phyloP scores from a whole-genome alignment of 2,113 vertebrate genomes.

The Sander vitreus region DNA sequence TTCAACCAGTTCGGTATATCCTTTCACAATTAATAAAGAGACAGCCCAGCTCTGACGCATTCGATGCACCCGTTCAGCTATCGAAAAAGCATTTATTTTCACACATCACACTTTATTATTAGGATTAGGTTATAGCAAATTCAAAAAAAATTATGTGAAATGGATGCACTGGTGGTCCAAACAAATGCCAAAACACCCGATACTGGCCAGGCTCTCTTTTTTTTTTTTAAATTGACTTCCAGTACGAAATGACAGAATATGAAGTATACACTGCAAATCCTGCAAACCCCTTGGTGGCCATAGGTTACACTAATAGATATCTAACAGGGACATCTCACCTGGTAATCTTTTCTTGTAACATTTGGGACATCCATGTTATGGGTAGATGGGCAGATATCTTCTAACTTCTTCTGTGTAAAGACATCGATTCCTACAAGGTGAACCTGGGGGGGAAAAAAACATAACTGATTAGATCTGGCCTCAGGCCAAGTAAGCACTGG shows the following conservation, averaged over 20 bases:
- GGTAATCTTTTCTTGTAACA: slow-evolving; percentile 91
- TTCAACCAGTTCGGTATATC: slow-evolving; percentile 18
- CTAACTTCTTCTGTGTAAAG: slow-evolving; percentile 93
- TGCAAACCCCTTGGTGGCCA: background rate
- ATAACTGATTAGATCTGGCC: background rate
- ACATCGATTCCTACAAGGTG: slow-evolving; percentile 94
- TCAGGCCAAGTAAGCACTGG: background rate
- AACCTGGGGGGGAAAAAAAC: slow-evolving; percentile 82
- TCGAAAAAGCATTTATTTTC: background rate
- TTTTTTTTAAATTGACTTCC: background rate
- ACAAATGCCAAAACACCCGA: background rate
- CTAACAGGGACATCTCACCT: slow-evolving; percentile 80
- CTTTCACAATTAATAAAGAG: background rate
- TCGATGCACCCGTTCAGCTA: slow-evolving; percentile 2
- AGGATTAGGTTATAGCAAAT: background rate
- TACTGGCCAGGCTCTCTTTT: background rate
- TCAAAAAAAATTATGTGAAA: background rate
- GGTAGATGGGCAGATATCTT: slow-evolving; percentile 96
- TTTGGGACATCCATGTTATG: slow-evolving; percentile 97
- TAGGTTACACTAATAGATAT: background rate
- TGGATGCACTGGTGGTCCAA: background rate
- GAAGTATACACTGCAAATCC: background rate
- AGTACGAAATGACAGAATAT: background rate
- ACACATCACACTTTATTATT: background rate
- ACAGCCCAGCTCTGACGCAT: background rate